Percentiles rank a stretch among this genome's conserved stretches.
Evolutionary conservation across 2,888 invertebrate species (phyloP).

Genomic region (Nephrotoma guestfalica): DNA sequence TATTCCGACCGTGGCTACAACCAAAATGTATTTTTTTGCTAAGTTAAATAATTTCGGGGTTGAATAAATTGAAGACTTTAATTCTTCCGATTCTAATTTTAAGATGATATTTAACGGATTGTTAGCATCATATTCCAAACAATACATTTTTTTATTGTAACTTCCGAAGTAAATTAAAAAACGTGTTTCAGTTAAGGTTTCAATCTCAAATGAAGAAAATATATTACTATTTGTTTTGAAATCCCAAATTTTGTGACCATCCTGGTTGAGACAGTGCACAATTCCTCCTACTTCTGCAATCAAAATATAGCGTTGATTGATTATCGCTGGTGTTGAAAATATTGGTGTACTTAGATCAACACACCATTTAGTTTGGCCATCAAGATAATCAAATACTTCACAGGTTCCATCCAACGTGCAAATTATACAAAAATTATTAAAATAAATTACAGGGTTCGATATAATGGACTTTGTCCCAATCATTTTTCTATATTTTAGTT

Average conservation of each 20-base stretch:
- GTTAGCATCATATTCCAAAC: conserved; percentile 37
- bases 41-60: conserved; percentile 42
- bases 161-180: conserved; percentile 49
- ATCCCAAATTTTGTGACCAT: conserved; percentile 41
- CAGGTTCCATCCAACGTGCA: conserved; percentile 41
- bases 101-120: conserved; percentile 25
- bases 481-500: conserved; percentile 21
- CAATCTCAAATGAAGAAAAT: conserved; percentile 50
- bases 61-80: conserved; percentile 49
- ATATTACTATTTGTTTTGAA: conserved; percentile 46
- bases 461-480: conserved; percentile 36
- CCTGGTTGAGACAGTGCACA: conserved; percentile 37
- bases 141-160: conserved; percentile 54
- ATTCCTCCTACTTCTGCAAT: conserved; percentile 33
- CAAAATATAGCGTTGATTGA: conserved; percentile 18
- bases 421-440: conserved; percentile 25
- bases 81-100: conserved; percentile 36
- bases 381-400: conserved; percentile 29
- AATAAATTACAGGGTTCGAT: conserved; percentile 31
- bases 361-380: conserved; percentile 37
- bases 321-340: conserved; percentile 40
- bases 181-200: not conserved
- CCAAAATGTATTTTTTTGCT: conserved; percentile 26
- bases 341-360: conserved; percentile 37
- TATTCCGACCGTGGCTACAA: conserved; percentile 47